Evolutionary conservation across 2,797 vertebrate species (phyloP).

Genomic region (Melanotaenia parkinsoni): DNA sequence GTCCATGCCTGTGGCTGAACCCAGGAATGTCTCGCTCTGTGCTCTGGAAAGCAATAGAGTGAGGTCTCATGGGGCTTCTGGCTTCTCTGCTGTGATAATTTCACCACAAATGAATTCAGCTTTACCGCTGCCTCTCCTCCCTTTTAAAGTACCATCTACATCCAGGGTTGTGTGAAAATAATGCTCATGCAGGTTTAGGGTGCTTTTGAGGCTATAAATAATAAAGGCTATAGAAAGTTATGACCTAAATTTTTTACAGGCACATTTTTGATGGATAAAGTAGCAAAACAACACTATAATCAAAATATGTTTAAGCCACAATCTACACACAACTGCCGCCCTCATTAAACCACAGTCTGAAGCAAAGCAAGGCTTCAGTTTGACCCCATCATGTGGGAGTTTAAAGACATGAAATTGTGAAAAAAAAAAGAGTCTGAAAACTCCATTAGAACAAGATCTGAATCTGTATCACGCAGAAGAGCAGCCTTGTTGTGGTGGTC

Average conservation of each 20-base stretch:
- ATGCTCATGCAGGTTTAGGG: background rate
- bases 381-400: conserved; percentile 54
- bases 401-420: conserved; percentile 37
- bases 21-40: conserved; percentile 70
- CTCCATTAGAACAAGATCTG: conserved; percentile 38
- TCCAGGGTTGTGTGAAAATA: background rate
- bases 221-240: background rate
- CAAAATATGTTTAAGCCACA: background rate
- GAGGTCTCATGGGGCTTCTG: conserved; percentile 42
- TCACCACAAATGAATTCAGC: conserved; percentile 56
- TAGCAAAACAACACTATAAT: background rate
- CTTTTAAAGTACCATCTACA: conserved; percentile 32
- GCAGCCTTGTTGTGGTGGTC: conserved; percentile 42
- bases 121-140: conserved; percentile 17
- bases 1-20: conserved; percentile 68
- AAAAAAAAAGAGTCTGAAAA: conserved; percentile 48
- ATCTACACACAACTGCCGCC: background rate
- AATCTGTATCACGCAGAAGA: conserved; percentile 55
- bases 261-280: background rate
- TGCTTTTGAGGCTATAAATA: conserved; percentile 2
- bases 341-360: conserved; percentile 13
- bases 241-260: background rate
- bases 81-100: conserved; percentile 45
- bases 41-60: conserved; percentile 40
- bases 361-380: conserved; percentile 45